Conservation (phyloP, 1,140 invertebrate species). For the Apis florea region DNA sequence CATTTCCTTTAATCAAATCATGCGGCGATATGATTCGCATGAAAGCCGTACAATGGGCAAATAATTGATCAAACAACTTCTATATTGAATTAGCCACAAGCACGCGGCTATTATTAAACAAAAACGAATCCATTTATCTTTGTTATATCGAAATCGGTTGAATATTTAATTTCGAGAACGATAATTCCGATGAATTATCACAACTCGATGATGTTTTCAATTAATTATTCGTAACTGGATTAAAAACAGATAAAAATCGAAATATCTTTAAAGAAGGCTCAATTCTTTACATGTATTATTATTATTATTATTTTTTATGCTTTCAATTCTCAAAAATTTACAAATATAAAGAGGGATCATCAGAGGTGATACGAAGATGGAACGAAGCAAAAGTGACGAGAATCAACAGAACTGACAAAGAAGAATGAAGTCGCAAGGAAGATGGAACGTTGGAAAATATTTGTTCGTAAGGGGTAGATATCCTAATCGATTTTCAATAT, state of each 20-base stretch:
- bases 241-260: too few species aligned
- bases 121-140: not conserved
- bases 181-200: not conserved
- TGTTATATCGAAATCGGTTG: not conserved
- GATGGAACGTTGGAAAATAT: conserved; percentile 54
- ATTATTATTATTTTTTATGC: too few species aligned
- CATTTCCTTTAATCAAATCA: not conserved
- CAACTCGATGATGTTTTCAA: too few species aligned
- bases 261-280: not conserved
- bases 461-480: conserved; percentile 58
- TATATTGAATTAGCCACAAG: not conserved
- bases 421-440: conserved; percentile 9
- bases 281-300: too few species aligned
- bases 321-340: not conserved
- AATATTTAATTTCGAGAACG: not conserved
- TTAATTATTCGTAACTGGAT: too few species aligned
- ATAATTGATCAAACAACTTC: not conserved
- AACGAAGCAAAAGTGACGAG: not conserved
- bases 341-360: not conserved
- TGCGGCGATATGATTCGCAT: not conserved
- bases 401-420: conserved; percentile 15
- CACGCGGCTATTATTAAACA: not conserved
- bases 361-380: not conserved
- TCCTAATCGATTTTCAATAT: conserved; percentile 66
- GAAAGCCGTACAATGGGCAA: not conserved